Conservation (phyloP, 64 coral and sea anemone genomes). For the Actinia equina region DNA sequence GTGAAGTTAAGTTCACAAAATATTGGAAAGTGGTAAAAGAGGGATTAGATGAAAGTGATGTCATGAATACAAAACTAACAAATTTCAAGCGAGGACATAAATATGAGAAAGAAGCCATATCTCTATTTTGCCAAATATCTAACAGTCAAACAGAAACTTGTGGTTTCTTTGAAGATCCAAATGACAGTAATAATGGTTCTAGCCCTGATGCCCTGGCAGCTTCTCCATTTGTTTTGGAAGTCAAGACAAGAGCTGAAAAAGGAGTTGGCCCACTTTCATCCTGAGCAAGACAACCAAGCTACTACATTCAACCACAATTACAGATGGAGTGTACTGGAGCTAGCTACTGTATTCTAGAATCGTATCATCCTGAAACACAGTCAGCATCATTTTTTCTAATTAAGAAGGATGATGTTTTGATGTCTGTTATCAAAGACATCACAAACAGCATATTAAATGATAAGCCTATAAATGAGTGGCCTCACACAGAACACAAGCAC, state of each 20-base stretch:
- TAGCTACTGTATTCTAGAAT: constrained; percentile 48
- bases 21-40: no score
- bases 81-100: no score
- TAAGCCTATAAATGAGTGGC: no score
- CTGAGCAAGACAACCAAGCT: constrained; percentile 18
- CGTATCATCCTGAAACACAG: constrained; percentile 58
- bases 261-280: constrained; percentile 34
- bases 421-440: not conserved
- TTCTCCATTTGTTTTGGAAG: constrained; percentile 32
- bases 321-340: constrained; percentile 48
- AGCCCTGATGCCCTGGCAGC: constrained; percentile 49
- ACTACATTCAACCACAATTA: constrained; percentile 41
- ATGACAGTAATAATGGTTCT: not conserved
- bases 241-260: constrained; percentile 55
- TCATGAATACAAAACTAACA: no score
- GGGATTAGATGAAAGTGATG: no score
- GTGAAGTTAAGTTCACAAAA: no score
- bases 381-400: constrained; percentile 44
- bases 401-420: constrained; percentile 44
- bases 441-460: no score
- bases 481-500: constrained; percentile 39
- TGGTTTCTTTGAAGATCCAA: no score
- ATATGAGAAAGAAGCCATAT: no score
- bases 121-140: no score
- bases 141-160: no score